Conservation (phyloP, 2,888 invertebrate genomes). For the Octonoba sinensis region DNA sequence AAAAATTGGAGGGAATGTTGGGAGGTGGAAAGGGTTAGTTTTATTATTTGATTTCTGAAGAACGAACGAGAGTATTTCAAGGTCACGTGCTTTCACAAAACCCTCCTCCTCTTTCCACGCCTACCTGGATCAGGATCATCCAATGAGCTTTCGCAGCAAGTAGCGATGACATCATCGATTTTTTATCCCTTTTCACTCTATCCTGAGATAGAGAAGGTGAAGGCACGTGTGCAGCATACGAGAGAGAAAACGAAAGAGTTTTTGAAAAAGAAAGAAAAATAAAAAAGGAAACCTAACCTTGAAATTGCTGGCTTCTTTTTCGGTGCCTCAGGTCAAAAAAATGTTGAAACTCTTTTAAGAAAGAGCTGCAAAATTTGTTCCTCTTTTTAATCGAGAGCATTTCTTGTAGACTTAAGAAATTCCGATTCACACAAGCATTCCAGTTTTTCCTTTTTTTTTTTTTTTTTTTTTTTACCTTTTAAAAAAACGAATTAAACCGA, state of each 20-base stretch:
- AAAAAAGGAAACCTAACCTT: conserved; percentile 41
- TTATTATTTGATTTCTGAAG: conserved; percentile 40
- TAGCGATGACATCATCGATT: conserved; percentile 62
- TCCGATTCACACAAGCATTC: too few species aligned
- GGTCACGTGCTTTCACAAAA: conserved; percentile 56
- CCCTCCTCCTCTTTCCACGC: conserved; percentile 59
- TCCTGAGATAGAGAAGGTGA: conserved; percentile 34
- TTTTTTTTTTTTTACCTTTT: too few species aligned
- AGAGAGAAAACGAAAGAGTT: conserved; percentile 45
- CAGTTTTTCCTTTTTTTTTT: too few species aligned
- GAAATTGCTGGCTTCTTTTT: conserved; percentile 41
- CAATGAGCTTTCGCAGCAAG: conserved; percentile 54
- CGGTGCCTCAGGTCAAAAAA: conserved; percentile 34
- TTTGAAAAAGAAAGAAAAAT: conserved; percentile 16
- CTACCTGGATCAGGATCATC: conserved; percentile 58
- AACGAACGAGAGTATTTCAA: conserved; percentile 58
- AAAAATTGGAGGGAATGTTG: neutral
- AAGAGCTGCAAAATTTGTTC: too few species aligned
- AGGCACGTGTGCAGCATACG: conserved; percentile 51
- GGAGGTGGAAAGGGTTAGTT: conserved; percentile 32
- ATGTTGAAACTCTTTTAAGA: neutral
- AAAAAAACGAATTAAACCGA: too few species aligned
- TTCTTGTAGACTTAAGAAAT: too few species aligned
- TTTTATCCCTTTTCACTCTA: conserved; percentile 11
- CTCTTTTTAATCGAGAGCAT: too few species aligned